phyloP scores from a whole-genome alignment of 1,140 invertebrate genomes.

The Platyura marginata region DNA sequence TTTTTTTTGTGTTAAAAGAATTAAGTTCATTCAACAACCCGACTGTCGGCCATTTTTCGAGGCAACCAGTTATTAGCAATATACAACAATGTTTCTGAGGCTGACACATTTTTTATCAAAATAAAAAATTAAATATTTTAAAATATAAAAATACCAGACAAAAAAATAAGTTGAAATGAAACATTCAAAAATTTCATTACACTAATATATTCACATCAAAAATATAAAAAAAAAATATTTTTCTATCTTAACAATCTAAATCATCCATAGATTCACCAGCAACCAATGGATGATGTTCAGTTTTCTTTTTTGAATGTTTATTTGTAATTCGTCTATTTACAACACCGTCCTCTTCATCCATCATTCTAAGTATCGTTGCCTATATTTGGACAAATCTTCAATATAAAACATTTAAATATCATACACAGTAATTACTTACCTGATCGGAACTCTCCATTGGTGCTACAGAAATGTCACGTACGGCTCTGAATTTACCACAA shows the following conservation, averaged over 20 bases:
- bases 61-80: too few relatives aligned
- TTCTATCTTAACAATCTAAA: background rate
- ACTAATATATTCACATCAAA: too few relatives aligned
- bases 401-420: background rate
- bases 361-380: conserved; percentile 78
- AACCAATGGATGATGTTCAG: background rate
- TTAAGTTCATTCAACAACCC: too few relatives aligned
- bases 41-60: too few relatives aligned
- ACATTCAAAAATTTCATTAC: too few relatives aligned
- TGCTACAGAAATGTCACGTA: conserved; percentile 75
- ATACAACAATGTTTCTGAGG: too few relatives aligned
- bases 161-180: too few relatives aligned
- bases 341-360: conserved; percentile 85
- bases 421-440: conserved; percentile 7
- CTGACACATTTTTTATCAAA: too few relatives aligned
- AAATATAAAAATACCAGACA: too few relatives aligned
- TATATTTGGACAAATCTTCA: conserved; percentile 3
- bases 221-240: too few relatives aligned
- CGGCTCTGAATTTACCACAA: conserved; percentile 83
- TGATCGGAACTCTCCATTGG: conserved; percentile 64
- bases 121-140: too few relatives aligned
- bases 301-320: conserved; percentile 6
- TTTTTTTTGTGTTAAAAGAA: too few relatives aligned
- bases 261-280: background rate
- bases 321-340: conserved; percentile 31